Evolutionary conservation across 2,888 invertebrate species (phyloP).

Genomic region (Neoscelio sp.): DNA sequence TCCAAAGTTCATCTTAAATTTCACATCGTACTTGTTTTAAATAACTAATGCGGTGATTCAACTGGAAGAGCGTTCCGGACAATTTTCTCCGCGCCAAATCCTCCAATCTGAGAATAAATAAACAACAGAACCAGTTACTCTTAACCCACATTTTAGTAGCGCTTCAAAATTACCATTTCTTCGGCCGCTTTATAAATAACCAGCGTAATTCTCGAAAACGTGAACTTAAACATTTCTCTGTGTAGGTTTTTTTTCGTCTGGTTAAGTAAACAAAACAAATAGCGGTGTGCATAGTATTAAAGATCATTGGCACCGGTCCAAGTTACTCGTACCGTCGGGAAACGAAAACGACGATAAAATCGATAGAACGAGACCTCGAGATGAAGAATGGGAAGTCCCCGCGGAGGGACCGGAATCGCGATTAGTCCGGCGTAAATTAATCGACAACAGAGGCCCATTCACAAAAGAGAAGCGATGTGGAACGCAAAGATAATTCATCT

Average conservation of each 20-base stretch:
- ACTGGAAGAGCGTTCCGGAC: too few relatives aligned
- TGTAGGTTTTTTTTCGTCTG: background rate
- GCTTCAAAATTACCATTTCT: background rate
- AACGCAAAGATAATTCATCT: slow-evolving; percentile 56
- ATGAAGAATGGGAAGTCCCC: background rate
- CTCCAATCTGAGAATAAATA: too few relatives aligned
- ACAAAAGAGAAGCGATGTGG: slow-evolving; percentile 49
- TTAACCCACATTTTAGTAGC: too few relatives aligned
- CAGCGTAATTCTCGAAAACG: background rate
- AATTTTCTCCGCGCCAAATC: too few relatives aligned
- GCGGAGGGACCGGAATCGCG: slow-evolving; percentile 25
- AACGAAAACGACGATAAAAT: slow-evolving; percentile 49
- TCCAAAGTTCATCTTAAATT: too few relatives aligned
- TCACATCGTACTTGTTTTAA: too few relatives aligned
- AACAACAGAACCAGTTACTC: too few relatives aligned
- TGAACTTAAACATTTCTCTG: background rate
- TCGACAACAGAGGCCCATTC: slow-evolving; percentile 57
- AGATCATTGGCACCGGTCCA: slow-evolving; percentile 38
- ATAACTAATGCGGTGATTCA: too few relatives aligned
- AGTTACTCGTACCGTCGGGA: slow-evolving; percentile 9
- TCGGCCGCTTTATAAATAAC: background rate
- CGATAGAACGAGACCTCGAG: slow-evolving; percentile 41
- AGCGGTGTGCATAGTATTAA: background rate
- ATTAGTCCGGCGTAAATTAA: slow-evolving; percentile 57
- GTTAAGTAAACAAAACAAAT: slow-evolving; percentile 26